A percentile compares a stretch with the other conserved stretches of the same genome.
Conservation (phyloP, 2,797 vertebrate genomes). For the Scyliorhinus canicula region DNA sequence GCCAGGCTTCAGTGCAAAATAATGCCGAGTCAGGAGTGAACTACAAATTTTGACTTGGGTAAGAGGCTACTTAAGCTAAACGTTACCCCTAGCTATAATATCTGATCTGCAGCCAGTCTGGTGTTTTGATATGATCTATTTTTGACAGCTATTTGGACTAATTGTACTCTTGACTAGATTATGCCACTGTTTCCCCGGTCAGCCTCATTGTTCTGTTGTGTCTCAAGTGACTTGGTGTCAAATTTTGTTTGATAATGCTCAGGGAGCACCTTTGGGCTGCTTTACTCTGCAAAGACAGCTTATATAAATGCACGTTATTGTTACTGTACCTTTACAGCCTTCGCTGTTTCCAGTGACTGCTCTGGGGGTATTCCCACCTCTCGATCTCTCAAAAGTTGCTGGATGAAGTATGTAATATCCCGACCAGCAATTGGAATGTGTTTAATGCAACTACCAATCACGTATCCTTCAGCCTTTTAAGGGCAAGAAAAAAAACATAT, state of each 20-base stretch:
- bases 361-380: constrained; percentile 96
- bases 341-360: constrained; percentile 93
- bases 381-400: constrained; percentile 86
- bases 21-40: not conserved
- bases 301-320: not conserved
- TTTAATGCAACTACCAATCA: constrained; percentile 97
- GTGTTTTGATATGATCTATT: not conserved
- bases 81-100: not conserved
- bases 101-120: not conserved
- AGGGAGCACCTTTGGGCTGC: not conserved
- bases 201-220: not conserved
- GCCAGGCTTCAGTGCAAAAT: not conserved
- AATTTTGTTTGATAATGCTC: not conserved
- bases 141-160: not conserved
- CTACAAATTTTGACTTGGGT: not conserved
- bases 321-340: constrained; percentile 82
- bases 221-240: not conserved
- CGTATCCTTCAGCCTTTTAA: constrained; percentile 85
- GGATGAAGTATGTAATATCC: constrained; percentile 96
- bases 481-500: not conserved
- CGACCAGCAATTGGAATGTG: constrained; percentile 96
- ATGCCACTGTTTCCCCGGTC: not conserved
- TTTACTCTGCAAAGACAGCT: not conserved
- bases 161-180: not conserved
- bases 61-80: not conserved